Percentiles rank a stretch among this genome's conserved stretches.
These are phyloP conservation scores for Zaprionus lachaisei DNA, from an alignment of 1,140 invertebrate species.

Conservation along the genomic window DNA sequence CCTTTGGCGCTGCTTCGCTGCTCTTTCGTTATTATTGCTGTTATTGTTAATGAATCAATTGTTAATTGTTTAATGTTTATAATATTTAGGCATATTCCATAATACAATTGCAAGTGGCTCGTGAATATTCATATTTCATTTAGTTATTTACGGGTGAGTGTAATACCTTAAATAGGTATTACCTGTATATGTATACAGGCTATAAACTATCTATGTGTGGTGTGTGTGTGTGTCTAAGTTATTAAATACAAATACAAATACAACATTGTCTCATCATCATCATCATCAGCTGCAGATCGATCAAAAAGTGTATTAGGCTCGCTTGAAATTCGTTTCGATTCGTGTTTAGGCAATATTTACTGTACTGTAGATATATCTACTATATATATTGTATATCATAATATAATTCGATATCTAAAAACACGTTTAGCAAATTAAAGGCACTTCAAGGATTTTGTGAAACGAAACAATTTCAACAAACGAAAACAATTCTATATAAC, in stretches of 20 bases:
- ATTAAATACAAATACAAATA: constrained; percentile 49
- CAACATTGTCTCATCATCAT: constrained; percentile 4
- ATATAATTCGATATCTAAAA: constrained; percentile 63
- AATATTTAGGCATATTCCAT: constrained; percentile 52
- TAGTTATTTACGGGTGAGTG: constrained; percentile 39
- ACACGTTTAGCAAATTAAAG: constrained; percentile 81
- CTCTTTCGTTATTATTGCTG: constrained; percentile 43
- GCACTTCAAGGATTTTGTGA: constrained; percentile 78
- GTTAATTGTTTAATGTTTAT: constrained; percentile 38
- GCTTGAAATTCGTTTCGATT: constrained; percentile 56
- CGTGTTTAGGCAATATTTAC: constrained; percentile 21
- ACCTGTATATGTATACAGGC: constrained; percentile 4
- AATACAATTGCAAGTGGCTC: constrained; percentile 48
- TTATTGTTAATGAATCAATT: constrained; percentile 44
- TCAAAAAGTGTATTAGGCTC: constrained; percentile 28
- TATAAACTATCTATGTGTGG: constrained; percentile 34
- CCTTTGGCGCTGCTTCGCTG: constrained; percentile 73
- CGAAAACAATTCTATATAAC: constrained; percentile 53
- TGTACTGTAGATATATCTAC: constrained; percentile 21
- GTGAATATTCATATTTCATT: constrained; percentile 28
- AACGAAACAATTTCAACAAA: constrained; percentile 67
- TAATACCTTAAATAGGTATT: constrained; percentile 34
- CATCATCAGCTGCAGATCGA: neutral
- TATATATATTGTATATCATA: constrained; percentile 38
- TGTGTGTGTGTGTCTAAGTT: constrained; percentile 26